phyloP scores from a whole-genome alignment of 1,140 invertebrate species.

The Euborellia annulipes region DNA sequence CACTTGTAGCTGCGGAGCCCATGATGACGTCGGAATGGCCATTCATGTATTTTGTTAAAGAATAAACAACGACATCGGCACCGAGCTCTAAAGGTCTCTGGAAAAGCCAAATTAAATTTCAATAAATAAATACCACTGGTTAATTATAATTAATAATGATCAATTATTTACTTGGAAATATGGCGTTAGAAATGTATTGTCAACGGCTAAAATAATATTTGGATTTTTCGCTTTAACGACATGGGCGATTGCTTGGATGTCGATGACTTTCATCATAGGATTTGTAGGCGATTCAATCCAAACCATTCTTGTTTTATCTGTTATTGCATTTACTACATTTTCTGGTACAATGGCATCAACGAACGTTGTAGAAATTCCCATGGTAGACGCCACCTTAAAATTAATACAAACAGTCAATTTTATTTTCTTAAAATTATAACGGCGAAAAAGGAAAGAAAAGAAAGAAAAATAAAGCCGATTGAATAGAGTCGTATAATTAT shows the following conservation, averaged over 20 bases:
- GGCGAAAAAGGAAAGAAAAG: no score
- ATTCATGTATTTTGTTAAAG: constrained; percentile 96
- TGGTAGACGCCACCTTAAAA: constrained; percentile 40
- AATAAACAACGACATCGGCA: constrained; percentile 85
- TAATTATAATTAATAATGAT: neutral
- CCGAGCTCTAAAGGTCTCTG: constrained; percentile 76
- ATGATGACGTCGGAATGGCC: constrained; percentile 96
- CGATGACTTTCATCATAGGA: constrained; percentile 79
- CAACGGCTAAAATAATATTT: constrained; percentile 74
- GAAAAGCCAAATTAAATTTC: constrained; percentile 13
- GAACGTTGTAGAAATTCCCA: constrained; percentile 59
- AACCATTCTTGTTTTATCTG: constrained; percentile 80
- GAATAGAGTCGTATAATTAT: no score
- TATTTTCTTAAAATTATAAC: no score
- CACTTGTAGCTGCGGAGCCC: constrained; percentile 70
- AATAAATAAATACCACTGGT: constrained; percentile 7
- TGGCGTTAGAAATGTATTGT: constrained; percentile 95
- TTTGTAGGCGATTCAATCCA: constrained; percentile 99
- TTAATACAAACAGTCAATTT: no score
- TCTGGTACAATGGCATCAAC: constrained; percentile 61
- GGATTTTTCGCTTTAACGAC: constrained; percentile 38
- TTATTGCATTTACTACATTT: constrained; percentile 50
- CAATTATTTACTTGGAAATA: constrained; percentile 59
- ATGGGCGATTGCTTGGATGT: constrained; percentile 62
- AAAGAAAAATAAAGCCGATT: no score